A percentile compares a stretch with the other conserved stretches of the same genome.
These are phyloP conservation scores for Seriola rivoliana DNA, from an alignment of 2,113 vertebrate genomes.

Conservation along the genomic window DNA sequence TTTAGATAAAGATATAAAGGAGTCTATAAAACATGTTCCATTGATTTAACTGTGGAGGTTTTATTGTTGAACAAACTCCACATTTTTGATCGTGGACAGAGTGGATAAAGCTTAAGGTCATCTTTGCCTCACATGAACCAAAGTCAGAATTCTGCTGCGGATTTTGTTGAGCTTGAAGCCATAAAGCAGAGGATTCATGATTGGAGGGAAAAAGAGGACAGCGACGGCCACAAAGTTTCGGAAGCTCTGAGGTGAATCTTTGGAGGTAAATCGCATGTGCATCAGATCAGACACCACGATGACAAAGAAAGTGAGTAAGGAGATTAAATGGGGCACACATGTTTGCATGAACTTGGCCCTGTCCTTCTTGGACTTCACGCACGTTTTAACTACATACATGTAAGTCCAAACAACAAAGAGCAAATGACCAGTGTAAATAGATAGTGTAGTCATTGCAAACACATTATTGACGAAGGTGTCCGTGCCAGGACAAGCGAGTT, in stretches of 20 bases:
- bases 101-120: no score
- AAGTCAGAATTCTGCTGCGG: background rate
- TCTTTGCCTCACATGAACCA: background rate
- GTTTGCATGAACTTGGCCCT: constrained; percentile 33
- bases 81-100: no score
- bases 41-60: no score
- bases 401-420: constrained; percentile 34
- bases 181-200: constrained; percentile 28
- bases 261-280: constrained; percentile 14
- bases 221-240: constrained; percentile 18
- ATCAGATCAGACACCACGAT: constrained; percentile 29
- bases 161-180: constrained; percentile 30
- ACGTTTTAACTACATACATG: constrained; percentile 19
- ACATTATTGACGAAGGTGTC: constrained; percentile 1
- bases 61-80: no score
- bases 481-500: constrained; percentile 12
- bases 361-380: constrained; percentile 9
- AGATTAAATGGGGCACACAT: constrained; percentile 15
- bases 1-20: no score
- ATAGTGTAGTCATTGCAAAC: constrained; percentile 7
- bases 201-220: constrained; percentile 14
- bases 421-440: constrained; percentile 7
- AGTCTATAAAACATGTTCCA: no score
- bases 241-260: constrained; percentile 11
- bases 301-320: constrained; percentile 6